phyloP scores from a whole-genome alignment of 2,888 invertebrate genomes.

The Sipha maydis region DNA sequence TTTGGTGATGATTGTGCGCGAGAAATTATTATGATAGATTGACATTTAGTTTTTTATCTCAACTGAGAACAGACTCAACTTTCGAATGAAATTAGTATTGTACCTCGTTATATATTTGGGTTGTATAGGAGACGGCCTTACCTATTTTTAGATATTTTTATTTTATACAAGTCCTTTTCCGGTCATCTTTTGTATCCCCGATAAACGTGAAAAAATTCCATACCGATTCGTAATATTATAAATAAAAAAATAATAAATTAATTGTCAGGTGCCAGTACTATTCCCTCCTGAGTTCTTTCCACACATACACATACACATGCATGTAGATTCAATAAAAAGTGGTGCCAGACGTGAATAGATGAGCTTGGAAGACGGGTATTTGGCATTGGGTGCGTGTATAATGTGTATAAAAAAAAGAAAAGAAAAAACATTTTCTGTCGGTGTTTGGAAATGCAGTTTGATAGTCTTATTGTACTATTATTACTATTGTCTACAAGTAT shows the following conservation, averaged over 20 bases:
- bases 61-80: not conserved
- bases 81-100: not conserved
- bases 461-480: not conserved
- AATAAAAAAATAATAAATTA: not conserved
- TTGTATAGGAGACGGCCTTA: not conserved
- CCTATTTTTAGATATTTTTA: not conserved
- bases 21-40: not conserved
- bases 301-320: not conserved
- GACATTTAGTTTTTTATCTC: not conserved
- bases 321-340: not conserved
- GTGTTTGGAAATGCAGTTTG: not conserved
- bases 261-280: not conserved
- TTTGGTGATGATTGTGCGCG: no score
- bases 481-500: not conserved
- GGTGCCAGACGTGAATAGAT: not conserved
- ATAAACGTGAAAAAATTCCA: not conserved
- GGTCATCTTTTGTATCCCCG: no score
- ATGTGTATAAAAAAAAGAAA: not conserved
- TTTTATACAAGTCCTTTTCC: not conserved
- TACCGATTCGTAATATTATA: not conserved
- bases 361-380: conserved; percentile 10
- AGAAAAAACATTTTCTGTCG: not conserved
- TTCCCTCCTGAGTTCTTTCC: no score
- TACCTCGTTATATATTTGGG: not conserved
- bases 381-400: conserved; percentile 1